Evolutionary conservation across 2,888 invertebrate species (phyloP).

Genomic region (Entomobrya multifasciata): DNA sequence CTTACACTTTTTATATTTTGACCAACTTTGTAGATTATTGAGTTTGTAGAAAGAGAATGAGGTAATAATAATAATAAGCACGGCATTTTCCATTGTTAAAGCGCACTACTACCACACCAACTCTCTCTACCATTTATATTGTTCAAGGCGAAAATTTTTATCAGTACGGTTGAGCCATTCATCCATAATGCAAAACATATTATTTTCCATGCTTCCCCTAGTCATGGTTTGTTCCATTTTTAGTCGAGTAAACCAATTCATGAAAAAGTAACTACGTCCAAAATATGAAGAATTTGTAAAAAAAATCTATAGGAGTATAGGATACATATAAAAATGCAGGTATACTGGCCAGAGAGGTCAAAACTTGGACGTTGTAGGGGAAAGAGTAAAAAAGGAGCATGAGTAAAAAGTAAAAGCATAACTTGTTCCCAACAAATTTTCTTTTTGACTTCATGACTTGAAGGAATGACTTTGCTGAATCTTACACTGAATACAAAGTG

Average conservation of each 20-base stretch:
- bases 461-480: slow-evolving; percentile 42
- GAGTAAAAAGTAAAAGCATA: slow-evolving; percentile 10
- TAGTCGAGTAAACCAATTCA: background rate
- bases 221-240: slow-evolving; percentile 9
- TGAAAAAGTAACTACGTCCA: background rate
- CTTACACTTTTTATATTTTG: slow-evolving; percentile 2
- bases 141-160: slow-evolving; percentile 18
- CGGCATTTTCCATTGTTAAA: slow-evolving; percentile 8
- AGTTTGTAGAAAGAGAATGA: slow-evolving; percentile 18
- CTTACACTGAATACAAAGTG: slow-evolving; percentile 40
- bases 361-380: background rate
- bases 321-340: background rate
- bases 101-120: background rate
- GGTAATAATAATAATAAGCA: slow-evolving; percentile 30
- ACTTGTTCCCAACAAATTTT: slow-evolving; percentile 35
- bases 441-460: slow-evolving; percentile 53
- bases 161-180: slow-evolving; percentile 1
- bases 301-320: too few species aligned
- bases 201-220: slow-evolving; percentile 4
- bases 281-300: background rate
- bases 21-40: slow-evolving; percentile 27
- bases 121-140: background rate
- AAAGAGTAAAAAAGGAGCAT: background rate
- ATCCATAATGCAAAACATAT: slow-evolving; percentile 33
- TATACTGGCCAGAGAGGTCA: slow-evolving; percentile 36